Conservation (phyloP, 2,797 vertebrate species). For the Scleropages formosus region DNA sequence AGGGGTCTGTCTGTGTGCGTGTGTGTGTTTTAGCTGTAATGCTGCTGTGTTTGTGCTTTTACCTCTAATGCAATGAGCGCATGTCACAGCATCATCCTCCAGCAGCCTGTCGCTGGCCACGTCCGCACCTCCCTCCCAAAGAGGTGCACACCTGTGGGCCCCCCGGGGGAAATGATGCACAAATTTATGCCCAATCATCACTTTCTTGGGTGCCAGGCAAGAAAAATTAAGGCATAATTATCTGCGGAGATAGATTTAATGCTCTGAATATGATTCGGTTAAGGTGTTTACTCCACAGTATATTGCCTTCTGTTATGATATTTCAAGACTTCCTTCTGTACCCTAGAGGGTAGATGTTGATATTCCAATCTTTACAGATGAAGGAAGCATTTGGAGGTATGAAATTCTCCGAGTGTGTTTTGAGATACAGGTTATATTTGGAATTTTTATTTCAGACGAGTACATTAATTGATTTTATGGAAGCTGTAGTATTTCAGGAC, state of each 20-base stretch:
- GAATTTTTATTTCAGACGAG: neutral
- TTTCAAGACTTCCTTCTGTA: neutral
- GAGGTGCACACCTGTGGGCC: neutral
- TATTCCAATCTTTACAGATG: neutral
- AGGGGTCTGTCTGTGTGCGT: no score
- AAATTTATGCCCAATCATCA: neutral
- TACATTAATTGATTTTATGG: neutral
- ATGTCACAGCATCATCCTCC: no score
- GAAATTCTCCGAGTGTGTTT: neutral
- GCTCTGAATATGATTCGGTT: neutral
- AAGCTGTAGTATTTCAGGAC: neutral
- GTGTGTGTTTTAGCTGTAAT: neutral
- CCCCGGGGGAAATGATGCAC: neutral
- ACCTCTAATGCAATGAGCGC: no score
- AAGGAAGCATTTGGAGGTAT: neutral
- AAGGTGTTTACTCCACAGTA: neutral
- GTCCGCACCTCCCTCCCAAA: neutral
- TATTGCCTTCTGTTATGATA: neutral
- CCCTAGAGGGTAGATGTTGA: neutral
- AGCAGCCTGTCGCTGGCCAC: neutral
- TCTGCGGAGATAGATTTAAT: slow-evolving; percentile 12
- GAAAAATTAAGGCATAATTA: slow-evolving; percentile 13
- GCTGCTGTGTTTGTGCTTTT: no score
- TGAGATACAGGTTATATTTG: no score
- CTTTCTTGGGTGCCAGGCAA: neutral